These are phyloP conservation scores for Heterohyrax brucei DNA, from an alignment of 2,797 vertebrate species.

Conservation along the genomic window DNA sequence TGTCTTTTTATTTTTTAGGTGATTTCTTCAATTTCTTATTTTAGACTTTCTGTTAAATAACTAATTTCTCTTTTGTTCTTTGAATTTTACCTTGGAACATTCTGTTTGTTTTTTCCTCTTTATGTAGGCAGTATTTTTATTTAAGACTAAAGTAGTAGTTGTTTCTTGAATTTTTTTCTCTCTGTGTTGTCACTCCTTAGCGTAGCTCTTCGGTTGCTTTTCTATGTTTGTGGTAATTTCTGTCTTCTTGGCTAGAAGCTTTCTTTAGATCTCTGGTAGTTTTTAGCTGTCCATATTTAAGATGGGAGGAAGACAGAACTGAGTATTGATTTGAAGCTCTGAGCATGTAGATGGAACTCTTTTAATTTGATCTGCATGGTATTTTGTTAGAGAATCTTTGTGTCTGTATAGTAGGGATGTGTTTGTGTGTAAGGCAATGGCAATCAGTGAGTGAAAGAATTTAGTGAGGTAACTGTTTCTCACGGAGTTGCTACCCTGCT, in stretches of 20 bases:
- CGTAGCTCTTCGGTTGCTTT: no score
- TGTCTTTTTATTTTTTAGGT: not conserved
- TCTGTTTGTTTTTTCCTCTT: not conserved
- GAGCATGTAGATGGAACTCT: not conserved
- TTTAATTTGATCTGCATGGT: not conserved
- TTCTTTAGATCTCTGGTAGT: conserved; percentile 10
- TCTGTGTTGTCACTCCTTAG: not conserved
- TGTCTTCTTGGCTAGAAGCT: not conserved
- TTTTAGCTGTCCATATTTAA: conserved; percentile 3
- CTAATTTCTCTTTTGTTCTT: conserved; percentile 14
- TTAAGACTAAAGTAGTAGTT: not conserved
- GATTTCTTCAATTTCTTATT: not conserved
- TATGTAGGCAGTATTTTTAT: not conserved
- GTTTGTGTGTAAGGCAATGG: not conserved
- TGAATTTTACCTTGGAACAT: conserved; percentile 5
- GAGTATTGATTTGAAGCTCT: not conserved
- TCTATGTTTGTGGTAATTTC: not conserved
- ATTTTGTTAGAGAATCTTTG: conserved; percentile 47
- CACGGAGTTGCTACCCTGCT: not conserved
- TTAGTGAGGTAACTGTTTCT: not conserved
- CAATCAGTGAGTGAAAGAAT: not conserved
- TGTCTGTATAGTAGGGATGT: not conserved
- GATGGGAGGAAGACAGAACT: not conserved
- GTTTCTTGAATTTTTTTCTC: not conserved
- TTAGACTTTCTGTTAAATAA: not conserved